phyloP scores from a whole-genome alignment of 2,888 invertebrate genomes.

The Agapostemon virescens region DNA sequence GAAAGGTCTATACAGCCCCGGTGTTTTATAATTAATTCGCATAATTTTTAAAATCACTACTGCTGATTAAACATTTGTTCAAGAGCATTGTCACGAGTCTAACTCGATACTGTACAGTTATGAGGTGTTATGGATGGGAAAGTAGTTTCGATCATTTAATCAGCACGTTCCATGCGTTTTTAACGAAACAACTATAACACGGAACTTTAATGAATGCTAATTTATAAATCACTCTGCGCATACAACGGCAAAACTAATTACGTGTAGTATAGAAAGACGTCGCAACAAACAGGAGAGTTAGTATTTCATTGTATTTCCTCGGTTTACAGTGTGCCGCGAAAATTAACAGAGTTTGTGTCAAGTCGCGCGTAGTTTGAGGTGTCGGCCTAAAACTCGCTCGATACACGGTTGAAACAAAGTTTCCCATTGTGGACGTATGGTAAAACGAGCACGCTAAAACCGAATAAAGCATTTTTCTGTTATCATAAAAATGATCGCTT shows the following conservation, averaged over 20 bases:
- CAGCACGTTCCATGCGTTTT: neutral
- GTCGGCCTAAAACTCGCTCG: slow-evolving; percentile 36
- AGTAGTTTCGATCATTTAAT: neutral
- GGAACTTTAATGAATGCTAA: slow-evolving; percentile 30
- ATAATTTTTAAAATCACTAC: no score
- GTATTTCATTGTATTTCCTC: slow-evolving; percentile 50
- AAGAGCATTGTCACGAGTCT: no score
- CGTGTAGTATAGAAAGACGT: slow-evolving; percentile 44
- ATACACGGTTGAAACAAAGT: slow-evolving; percentile 19
- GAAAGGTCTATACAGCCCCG: no score
- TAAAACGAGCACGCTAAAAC: neutral
- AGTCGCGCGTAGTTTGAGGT: slow-evolving; percentile 37
- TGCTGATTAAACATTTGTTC: no score
- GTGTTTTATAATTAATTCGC: no score
- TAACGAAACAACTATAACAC: slow-evolving; percentile 2
- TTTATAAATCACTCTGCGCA: slow-evolving; percentile 41
- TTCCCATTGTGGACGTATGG: neutral
- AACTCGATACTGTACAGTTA: no score
- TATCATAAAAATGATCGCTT: neutral
- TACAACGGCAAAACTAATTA: slow-evolving; percentile 51
- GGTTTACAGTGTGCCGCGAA: slow-evolving; percentile 54
- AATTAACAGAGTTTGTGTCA: slow-evolving; percentile 63
- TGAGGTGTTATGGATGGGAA: no score
- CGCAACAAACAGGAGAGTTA: slow-evolving; percentile 25
- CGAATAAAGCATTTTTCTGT: slow-evolving; percentile 23